Evolutionary conservation across 2,113 vertebrate genomes (phyloP).

Genomic region (Laticauda laticaudata): DNA sequence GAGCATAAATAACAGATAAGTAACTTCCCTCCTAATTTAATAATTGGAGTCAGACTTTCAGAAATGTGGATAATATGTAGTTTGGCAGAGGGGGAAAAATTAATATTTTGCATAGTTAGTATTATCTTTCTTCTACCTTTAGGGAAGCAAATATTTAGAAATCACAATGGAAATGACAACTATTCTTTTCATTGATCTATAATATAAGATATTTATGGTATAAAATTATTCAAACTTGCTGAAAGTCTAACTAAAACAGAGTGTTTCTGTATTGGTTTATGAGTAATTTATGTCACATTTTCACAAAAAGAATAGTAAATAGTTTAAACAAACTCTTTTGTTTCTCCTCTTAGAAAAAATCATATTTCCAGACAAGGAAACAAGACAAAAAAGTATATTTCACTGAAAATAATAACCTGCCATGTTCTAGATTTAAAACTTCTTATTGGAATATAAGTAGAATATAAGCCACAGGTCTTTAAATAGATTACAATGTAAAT

Average conservation of each 20-base stretch:
- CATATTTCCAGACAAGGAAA: constrained; percentile 47
- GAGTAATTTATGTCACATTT: constrained; percentile 39
- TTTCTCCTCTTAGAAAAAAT: background rate
- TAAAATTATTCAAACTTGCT: constrained; percentile 45
- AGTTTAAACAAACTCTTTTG: constrained; percentile 8
- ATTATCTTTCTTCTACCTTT: constrained; percentile 59
- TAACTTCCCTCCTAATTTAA: constrained; percentile 18
- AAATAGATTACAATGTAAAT: background rate
- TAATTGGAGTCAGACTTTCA: constrained; percentile 22
- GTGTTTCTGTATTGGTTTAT: constrained; percentile 37
- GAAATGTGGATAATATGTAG: constrained; percentile 9
- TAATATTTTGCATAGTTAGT: constrained; percentile 41
- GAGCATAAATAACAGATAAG: constrained; percentile 15
- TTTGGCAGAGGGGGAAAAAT: constrained; percentile 41
- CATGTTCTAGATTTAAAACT: background rate
- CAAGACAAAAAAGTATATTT: constrained; percentile 20
- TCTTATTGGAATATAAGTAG: background rate
- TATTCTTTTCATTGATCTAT: constrained; percentile 40
- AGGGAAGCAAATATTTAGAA: constrained; percentile 49
- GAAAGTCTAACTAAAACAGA: constrained; percentile 32
- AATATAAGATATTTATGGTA: constrained; percentile 50
- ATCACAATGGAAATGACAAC: constrained; percentile 45
- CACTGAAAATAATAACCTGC: background rate
- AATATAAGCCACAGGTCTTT: background rate
- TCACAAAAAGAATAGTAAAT: constrained; percentile 36